Base-by-base conservation (phyloP, 2,113 vertebrate species). In the Garra rufa region DNA sequence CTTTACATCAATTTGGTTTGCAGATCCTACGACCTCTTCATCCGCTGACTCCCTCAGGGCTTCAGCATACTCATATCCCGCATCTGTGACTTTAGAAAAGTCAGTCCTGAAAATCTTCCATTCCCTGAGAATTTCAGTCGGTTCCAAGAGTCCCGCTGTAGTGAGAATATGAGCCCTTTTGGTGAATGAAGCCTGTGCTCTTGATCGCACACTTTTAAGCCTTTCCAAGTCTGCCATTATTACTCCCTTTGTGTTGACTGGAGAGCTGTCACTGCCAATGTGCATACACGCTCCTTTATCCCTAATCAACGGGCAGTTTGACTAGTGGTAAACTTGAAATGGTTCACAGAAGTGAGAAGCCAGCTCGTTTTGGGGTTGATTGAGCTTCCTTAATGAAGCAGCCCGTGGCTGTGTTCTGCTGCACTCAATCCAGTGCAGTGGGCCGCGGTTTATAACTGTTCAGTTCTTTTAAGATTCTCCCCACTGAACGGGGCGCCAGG, bases 191-290 rank as follows among this genome's bases (percentile, higher is more conserved):
- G 44, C 73, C 38, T 76, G 41, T 76, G 73, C 44, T 76, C 44
- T 76, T 41, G 73, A 76, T 76, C 41, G 30, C 30, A 44, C 30
- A 50, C 24, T 76, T 76, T 76, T 76, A 7, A 76, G 43, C 48
- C 50, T 76, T 28, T 44, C 73, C 73, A 76, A 43, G 19, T 76
- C 73, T 50, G 43, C 73, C 73, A 75, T 75, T 46, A 1, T 75
- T 11, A 19, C 38, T 75, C 73, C 73, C 19, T 50, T 43, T 75
- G n/a, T 21, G 73, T 75, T 75, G 73, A 75, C 17, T 75, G 19
- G 73, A 43, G 73, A 75, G 38, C 26, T 14, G 10, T 65, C 11
- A 65, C 11, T 28, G 3, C 14, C 26, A 65, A 65, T 65, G 61
- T 30, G 46, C 11, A 48, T 10, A 48, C 46, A 10, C 13, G 26